Evolutionary conservation across 2,888 invertebrate species (phyloP), one percentile per base, ranked within the genome.

Genomic region (Volucella inflata): DNA sequence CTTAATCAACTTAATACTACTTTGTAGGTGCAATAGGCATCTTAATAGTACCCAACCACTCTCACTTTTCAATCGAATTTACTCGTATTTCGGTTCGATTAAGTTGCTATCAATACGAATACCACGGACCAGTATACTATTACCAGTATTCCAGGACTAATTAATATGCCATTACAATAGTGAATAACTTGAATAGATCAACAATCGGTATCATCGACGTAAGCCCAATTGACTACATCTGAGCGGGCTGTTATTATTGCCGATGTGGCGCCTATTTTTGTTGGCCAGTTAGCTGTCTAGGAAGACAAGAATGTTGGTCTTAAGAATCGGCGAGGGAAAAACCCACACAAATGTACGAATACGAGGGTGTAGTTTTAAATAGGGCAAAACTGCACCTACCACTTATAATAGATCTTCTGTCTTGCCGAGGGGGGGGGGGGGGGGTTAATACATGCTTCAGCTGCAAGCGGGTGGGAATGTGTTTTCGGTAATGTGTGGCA

Each of bases 51-150:
- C 60, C 51, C 42, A 67, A 21, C 55, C 59, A 77, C 82, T 77
- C 82, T 83, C 82, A 78, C 82, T 83, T 83, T 82, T 78, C 44
- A 51, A 68, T 68, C 48, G 42, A 71, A 48, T 75, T 50, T 21
- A 46, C 46, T 42, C 10, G 21, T 14, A n/a, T 44, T 71, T 21
- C 2, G n/a, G 59, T 55, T 75, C 51, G 68, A 57, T 50, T 68
- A 62, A 36, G 44, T 68, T 71, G 53, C 65, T 72, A 65, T 75
- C 51, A 51, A 40, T 46, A 68, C n/a, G n/a, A n/a, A n/a, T 36
- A 42, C 12, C 14, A 46, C 60, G 40, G 11, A 16, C 44, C 36
- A 14, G 8, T 21, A 16, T 4, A 2, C 8, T 14, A 50, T 21
- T 21, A 42, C 78, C 44, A 44, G 71, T 71, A 46, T 71, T 36